Percentiles rank a stretch among this genome's conserved stretches.
Conservation (phyloP, 2,888 invertebrate genomes). For the Ormyrus nitidulus region DNA sequence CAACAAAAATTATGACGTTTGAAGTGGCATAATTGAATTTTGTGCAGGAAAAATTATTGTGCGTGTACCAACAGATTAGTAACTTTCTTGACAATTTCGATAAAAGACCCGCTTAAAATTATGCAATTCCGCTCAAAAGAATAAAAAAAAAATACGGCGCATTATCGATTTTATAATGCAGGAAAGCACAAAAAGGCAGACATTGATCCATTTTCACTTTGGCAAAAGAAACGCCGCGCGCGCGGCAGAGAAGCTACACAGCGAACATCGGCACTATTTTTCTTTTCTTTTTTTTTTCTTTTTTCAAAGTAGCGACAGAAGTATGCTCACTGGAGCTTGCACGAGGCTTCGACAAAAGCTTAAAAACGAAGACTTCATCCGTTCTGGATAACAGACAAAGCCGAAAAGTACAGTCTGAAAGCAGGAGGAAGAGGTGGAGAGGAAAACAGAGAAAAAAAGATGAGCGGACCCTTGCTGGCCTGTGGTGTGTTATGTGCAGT, state of each 20-base stretch:
- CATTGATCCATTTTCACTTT: slow-evolving; percentile 25
- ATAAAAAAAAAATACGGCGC: neutral
- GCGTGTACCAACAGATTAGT: no score
- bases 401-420: neutral
- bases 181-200: slow-evolving; percentile 1
- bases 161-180: neutral
- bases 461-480: no score
- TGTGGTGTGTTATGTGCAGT: no score
- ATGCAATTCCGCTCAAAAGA: neutral
- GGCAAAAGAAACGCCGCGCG: slow-evolving; percentile 2
- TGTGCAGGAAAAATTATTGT: no score
- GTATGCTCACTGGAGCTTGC: slow-evolving; percentile 19
- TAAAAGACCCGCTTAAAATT: no score
- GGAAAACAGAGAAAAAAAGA: slow-evolving; percentile 2
- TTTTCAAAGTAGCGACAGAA: slow-evolving; percentile 22
- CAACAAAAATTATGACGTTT: no score
- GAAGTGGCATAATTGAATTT: no score
- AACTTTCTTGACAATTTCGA: no score
- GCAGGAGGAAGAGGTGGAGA: slow-evolving; percentile 3
- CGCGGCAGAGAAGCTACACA: neutral
- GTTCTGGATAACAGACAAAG: slow-evolving; percentile 37
- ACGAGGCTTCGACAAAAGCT: slow-evolving; percentile 28
- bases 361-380: slow-evolving; percentile 38
- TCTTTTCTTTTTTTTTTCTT: neutral
- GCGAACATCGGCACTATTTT: neutral